A percentile compares a stretch with the other conserved stretches of the same genome.
phyloP scores from a whole-genome alignment of 2,113 vertebrate genomes.

The Axis porcinus region DNA sequence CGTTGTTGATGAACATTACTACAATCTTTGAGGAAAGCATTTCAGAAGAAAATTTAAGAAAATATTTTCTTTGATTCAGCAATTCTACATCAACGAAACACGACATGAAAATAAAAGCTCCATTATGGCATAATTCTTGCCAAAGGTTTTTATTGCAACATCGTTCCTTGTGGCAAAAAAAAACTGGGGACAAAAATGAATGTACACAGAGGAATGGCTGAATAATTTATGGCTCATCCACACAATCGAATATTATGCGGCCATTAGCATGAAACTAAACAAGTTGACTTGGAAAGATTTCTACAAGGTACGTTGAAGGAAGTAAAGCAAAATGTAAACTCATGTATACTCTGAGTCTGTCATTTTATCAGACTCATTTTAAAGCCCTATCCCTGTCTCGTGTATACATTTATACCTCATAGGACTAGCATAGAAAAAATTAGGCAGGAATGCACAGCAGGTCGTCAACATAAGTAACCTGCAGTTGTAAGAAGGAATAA shows the following conservation, averaged over 20 bases:
- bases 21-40: not conserved
- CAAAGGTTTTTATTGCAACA: not conserved
- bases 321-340: not conserved
- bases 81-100: not conserved
- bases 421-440: not conserved
- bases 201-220: not conserved
- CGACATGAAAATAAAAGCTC: not conserved
- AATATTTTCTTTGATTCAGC: not conserved
- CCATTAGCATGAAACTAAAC: not conserved
- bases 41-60: not conserved
- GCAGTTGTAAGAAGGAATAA: not conserved
- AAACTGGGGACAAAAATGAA: not conserved
- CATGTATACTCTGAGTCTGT: not conserved
- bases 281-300: not conserved
- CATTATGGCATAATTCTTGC: not conserved
- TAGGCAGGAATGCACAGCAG: fast-evolving
- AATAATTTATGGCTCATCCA: not conserved
- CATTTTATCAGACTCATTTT: not conserved
- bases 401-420: not conserved
- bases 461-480: not conserved
- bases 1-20: not conserved
- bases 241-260: not conserved
- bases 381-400: not conserved
- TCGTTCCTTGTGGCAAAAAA: not conserved
- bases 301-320: not conserved